These are phyloP conservation scores for Spatulosminthurus flaviceps DNA, from an alignment of 2,888 invertebrate species.

Conservation along the genomic window DNA sequence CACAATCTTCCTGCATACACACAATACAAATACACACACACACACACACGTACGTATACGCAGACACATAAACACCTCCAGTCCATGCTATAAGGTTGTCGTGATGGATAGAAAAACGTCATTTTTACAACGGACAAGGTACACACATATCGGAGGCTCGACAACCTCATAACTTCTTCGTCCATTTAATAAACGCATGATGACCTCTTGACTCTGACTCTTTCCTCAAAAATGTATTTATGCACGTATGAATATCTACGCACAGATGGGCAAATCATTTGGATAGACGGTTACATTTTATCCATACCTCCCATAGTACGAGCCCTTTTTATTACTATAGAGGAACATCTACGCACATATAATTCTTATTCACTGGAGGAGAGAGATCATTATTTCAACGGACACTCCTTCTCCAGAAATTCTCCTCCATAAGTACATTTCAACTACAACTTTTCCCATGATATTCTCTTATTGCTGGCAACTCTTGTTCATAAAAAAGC, in stretches of 20 bases:
- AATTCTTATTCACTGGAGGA: neutral
- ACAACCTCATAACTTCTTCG: neutral
- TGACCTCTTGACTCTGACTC: conserved; percentile 29
- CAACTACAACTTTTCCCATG: neutral
- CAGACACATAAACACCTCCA: conserved; percentile 13
- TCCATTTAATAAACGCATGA: conserved; percentile 29
- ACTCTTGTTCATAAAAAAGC: too few relatives aligned
- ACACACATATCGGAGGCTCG: conserved; percentile 6
- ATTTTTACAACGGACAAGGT: conserved; percentile 31
- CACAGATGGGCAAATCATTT: conserved; percentile 7
- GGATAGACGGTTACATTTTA: neutral
- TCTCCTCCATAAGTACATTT: neutral
- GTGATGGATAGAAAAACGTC: conserved; percentile 23
- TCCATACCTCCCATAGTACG: neutral
- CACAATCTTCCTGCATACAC: conserved; percentile 27
- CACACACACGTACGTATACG: too few relatives aligned
- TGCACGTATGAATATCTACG: neutral
- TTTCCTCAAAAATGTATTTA: conserved; percentile 15
- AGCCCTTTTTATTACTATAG: neutral
- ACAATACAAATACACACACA: conserved; percentile 8
- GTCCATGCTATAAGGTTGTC: neutral
- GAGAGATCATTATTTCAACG: neutral
- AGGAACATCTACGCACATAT: neutral
- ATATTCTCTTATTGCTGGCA: too few relatives aligned
- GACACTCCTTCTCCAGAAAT: neutral